These are phyloP conservation scores for Amblyopsis rosae DNA, from an alignment of 2,113 vertebrate genomes.

Conservation along the genomic window DNA sequence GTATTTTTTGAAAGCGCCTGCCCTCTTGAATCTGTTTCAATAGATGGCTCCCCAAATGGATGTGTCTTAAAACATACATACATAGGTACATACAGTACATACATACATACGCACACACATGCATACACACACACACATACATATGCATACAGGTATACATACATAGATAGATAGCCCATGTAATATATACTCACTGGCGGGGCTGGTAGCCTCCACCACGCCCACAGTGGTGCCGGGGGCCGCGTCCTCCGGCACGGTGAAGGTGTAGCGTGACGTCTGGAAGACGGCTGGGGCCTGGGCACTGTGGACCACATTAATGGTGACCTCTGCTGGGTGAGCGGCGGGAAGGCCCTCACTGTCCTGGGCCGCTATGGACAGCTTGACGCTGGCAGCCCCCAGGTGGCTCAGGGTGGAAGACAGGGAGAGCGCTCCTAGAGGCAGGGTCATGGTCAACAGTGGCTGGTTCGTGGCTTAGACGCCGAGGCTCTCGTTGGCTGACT, in stretches of 20 bases:
- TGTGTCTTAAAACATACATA: too few species aligned
- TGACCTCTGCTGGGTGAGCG: slow-evolving; percentile 77
- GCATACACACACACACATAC: background rate
- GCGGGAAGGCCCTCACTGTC: slow-evolving; percentile 83
- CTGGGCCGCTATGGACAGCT: slow-evolving; percentile 76
- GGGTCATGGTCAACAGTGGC: background rate
- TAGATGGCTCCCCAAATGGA: too few species aligned
- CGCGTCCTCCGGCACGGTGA: slow-evolving; percentile 82
- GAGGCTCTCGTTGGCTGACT: background rate
- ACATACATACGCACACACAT: too few species aligned
- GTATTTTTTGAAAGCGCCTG: too few species aligned
- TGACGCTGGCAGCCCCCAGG: slow-evolving; percentile 70
- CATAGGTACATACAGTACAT: too few species aligned
- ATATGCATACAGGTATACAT: background rate
- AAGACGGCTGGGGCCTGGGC: slow-evolving; percentile 80
- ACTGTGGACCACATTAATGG: slow-evolving; percentile 80
- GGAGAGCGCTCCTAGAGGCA: slow-evolving; percentile 81
- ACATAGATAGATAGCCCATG: background rate
- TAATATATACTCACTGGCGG: slow-evolving; percentile 76
- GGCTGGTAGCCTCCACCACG: slow-evolving; percentile 77
- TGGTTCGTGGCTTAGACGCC: background rate
- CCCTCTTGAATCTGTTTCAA: too few species aligned
- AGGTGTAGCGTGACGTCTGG: slow-evolving; percentile 82
- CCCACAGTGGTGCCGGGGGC: slow-evolving; percentile 79
- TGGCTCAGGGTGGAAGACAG: slow-evolving; percentile 80